Conservation (phyloP, 2,888 invertebrate species). For the Melipona bicolor region DNA sequence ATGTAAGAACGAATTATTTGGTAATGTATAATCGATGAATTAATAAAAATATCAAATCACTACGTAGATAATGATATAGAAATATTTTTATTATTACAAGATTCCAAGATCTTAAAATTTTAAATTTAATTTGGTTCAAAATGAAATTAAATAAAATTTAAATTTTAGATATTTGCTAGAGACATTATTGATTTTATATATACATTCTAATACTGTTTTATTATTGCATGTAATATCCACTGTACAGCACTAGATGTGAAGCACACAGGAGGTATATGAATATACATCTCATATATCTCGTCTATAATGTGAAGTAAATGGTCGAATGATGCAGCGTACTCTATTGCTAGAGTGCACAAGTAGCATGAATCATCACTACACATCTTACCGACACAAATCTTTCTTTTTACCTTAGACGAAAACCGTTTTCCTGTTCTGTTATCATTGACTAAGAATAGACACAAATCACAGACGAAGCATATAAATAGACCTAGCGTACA, state of each 20-base stretch:
- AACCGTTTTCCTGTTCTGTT: constrained; percentile 74
- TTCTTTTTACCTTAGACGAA: not conserved
- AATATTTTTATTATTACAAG: not conserved
- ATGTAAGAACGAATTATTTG: not conserved
- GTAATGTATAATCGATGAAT: not conserved
- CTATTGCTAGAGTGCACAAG: not conserved
- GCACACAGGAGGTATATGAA: too few species aligned
- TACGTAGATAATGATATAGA: not conserved
- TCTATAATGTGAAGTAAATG: not conserved
- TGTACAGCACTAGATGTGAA: not conserved
- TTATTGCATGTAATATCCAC: not conserved
- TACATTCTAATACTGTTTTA: too few species aligned
- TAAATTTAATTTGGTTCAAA: too few species aligned
- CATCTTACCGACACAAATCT: not conserved
- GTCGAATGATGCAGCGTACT: not conserved
- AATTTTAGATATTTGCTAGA: not conserved
- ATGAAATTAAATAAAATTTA: too few species aligned
- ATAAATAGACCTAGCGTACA: too few species aligned
- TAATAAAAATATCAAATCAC: not conserved
- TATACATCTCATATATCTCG: too few species aligned
- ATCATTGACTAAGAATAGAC: too few species aligned
- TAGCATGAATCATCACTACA: not conserved
- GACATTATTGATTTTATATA: too few species aligned
- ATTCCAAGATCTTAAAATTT: too few species aligned
- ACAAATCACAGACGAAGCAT: too few species aligned